Evolutionary conservation across 1,140 invertebrate species (phyloP), one percentile per base, ranked within the genome.

Genomic region (Brachionus calyciflorus): DNA sequence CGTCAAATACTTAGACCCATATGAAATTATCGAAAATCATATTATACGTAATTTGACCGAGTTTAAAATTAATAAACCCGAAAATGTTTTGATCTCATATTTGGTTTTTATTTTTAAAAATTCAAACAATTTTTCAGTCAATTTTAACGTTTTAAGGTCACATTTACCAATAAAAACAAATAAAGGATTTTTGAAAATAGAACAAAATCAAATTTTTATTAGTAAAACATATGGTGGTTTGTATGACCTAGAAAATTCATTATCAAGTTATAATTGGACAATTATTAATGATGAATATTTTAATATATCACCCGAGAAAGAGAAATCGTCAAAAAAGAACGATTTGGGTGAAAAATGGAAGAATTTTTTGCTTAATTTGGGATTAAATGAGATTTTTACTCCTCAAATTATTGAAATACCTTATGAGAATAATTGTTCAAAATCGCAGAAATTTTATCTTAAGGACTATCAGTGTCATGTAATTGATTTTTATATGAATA

Each of bases 91-190:
- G 10, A n/a, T 73, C 26, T n/a, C 26, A 24, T 73, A 53, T 33
- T 19, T 73, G 14, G 19, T 73, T 17, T 73, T 49, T 73, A 33
- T 53, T n/a, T 73, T 51, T 9, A 26, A 73, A 17, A 24, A 28
- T 12, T 73, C 0, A n/a, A 10, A 26, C 14, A 51, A 37, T 19
- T 24, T 46, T 19, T 28, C 24, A 1, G 12, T 69, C 9, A 30
- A 69, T 30, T 46, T 69, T 46, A 40, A 69, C 9, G 14, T 46
- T 14, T 6, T 69, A 10, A 24, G 14, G 0, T 24, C 44, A 30
- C 4, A 46, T 46, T 44, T 69, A 44, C 63, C 40, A 46, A 44
- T 69, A 26, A 69, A 69, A n/a, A 69, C 63, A 12, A 69, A 46
- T 17, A 21, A 69, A 6, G 63, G 63, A 1, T 28, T 69, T 0